Base-by-base conservation (phyloP, 2,797 vertebrate species). In the Chaetophractus vellerosus region DNA sequence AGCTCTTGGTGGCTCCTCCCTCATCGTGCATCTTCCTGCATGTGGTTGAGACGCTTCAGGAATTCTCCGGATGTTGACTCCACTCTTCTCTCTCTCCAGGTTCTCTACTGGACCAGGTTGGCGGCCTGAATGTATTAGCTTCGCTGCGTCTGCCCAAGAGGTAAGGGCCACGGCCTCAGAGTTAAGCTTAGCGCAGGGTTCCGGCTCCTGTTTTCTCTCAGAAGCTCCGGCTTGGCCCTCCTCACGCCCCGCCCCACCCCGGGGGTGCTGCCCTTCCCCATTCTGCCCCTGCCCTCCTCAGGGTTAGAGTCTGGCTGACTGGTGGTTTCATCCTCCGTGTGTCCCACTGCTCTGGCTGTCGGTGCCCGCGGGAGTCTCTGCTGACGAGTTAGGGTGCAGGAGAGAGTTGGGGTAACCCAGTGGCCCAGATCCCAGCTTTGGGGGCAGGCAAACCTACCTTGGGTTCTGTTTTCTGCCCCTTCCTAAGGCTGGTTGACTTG, bases 91-190 rank as follows among this genome's bases (percentile, higher is more conserved):
- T 88, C 80, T 96, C 76, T 86, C 61, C 82, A 98, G 98, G 98
- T 98, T 97, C 97, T 98, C 97, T 36, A 66, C 97, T 98, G 98
- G 97, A 97, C 96, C 50, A 41, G 97, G 96, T 97, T 98, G 98
- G 98, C 96, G 97, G 97, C 97, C 97, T 98, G 97, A 98, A 98
- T 97, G 97, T 97, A 96, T 97, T 98, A 97, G 90, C 92, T 96
- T 96, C 28, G 72, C 97, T 96, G 94, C 18, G 89, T 97, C 97
- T 98, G 72, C 93, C 95, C 80, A 94, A 97, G 94, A 98, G 97
- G 97, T 98, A 97, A 97, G 97, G 48, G 24, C n/a, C 15, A 1
- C 0, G 9, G 68, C 41, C 68, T 91, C 57, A 21, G 33, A 31
- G 45, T 59, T 69, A 50, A 75, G 38, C 55, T 36, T 52, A 9